Base-by-base conservation (phyloP, 2,888 invertebrate species). In the Caenorhabditis sinica region DNA sequence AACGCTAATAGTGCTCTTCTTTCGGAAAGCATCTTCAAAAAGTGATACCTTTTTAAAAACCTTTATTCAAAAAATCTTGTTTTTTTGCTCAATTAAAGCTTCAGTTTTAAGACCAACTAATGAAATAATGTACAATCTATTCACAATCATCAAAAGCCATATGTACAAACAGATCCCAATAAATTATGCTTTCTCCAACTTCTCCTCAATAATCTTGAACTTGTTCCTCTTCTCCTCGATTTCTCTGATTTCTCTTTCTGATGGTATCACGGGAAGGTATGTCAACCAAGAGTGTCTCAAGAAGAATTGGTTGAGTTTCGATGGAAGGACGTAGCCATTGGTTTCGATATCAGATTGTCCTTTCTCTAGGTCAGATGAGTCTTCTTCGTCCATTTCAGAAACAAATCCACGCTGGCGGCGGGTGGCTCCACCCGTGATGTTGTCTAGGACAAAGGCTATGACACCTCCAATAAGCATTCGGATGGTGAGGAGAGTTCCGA, bases 391-490 rank as follows among this genome's bases (percentile, higher is more conserved):
- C 17, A 66, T 45, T 36, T 83, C 66, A 15, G 73, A 51, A 43
- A 72, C 49, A 15, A 83, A 83, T 30, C 83, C 83, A 40, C 83
- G 73, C 56, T 83, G 77, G 45, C 61, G 53, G 40, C 83, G 23
- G 11, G 77, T 79, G 0, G 83, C 83, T 33, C 83, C 83, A 17
- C 74, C 74, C 9, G 83, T 79, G 0, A 83, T 69, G n/a, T 83
- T 83, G 85, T 94, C 94, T 40, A 94, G 88, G 28, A 93, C 71
- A 81, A 93, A 93, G 0, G 93, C 94, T 8, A 93, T 73, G 1
- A 93, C 71, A 0, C 94, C 94, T 8, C 93, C 94, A 11, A 94
- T 93, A 82, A 94, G 87, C 92, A 92, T 92, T 72, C 89, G 71
- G 43, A 91, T 92, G 23, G 83, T 85, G 17, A 92, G 76, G 60